Conservation (phyloP, 2,888 invertebrate genomes). For the Celastrina argiolus region DNA sequence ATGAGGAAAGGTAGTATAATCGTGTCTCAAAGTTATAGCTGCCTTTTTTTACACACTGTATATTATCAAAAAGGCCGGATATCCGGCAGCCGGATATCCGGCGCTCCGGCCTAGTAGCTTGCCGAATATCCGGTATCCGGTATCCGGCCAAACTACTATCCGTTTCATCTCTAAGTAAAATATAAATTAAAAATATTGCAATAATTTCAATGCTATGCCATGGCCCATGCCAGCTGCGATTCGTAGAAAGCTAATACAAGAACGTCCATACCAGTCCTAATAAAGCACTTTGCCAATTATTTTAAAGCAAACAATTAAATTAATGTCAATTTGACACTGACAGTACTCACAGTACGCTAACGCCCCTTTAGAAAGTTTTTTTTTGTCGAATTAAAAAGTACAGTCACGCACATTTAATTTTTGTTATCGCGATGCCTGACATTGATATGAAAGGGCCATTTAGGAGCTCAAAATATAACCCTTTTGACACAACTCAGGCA, state of each 20-base stretch:
- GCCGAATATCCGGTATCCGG: no score
- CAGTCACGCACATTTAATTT: slow-evolving; percentile 3
- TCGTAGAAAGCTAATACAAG: neutral
- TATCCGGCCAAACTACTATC: no score
- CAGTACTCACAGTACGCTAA: neutral
- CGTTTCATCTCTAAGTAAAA: no score
- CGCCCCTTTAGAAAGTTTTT: neutral
- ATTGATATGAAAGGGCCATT: neutral
- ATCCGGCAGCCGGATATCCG: no score
- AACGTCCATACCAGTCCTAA: neutral
- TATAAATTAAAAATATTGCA: neutral
- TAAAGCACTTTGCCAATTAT: neutral
- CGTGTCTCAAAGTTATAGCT: no score
- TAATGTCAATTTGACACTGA: slow-evolving; percentile 1
- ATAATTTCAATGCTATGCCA: no score
- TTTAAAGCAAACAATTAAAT: slow-evolving; percentile 9
- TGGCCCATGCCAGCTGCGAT: neutral
- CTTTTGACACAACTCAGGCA: no score
- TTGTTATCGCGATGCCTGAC: slow-evolving; percentile 1
- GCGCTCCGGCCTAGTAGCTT: no score
- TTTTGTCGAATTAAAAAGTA: neutral
- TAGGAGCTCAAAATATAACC: neutral
- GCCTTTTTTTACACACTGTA: no score
- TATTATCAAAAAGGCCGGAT: no score
- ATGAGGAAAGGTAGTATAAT: no score